Evolutionary conservation across 2,888 invertebrate genomes (phyloP), one percentile per base, ranked within the genome.

Genomic region (Apotomis turbidana): DNA sequence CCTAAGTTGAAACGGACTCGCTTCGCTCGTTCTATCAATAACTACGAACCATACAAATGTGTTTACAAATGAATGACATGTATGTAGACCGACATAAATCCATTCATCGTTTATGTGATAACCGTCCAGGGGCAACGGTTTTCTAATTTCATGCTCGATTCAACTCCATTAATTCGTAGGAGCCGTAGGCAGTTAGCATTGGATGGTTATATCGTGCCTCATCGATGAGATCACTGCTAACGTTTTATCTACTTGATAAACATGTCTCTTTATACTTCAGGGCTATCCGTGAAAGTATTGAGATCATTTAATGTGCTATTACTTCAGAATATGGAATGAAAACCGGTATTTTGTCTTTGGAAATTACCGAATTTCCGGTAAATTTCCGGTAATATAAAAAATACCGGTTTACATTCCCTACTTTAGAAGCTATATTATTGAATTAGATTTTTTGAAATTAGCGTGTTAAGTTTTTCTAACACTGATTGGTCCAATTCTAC

Each of bases 141-240:
- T 52, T 63, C 58, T 68, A 62, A 72, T 72, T 72, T 68, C 62
- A 72, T 68, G 68, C 61, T 62, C 62, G 71, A 68, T 72, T 58
- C 52, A 62, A 62, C 57, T 72, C 44, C 13, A 27, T 51, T 62
- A 44, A 52, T 59, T 61, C 49, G 41, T 4, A 58, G 41, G 36
- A 51, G 55, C 62, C 49, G 54, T 54, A 38, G 54, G 64, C 64
- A 66, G 36, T 66, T 59, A 68, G 55, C 60, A 38, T 67, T 49
- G n/a, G 38, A 38, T 68, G 57, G 61, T 58, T 58, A 62, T 68
- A 62, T 68, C 61, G 41, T 61, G 67, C 44, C 62, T 62, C 8
- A 10, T 52, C 46, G 62, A 68, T 68, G 71, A 72, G 66, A 67
- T 71, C 71, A 71, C 13, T 36, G 61, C n/a, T 9, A 4, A 44